Evolutionary conservation across 2,113 vertebrate genomes (phyloP).

Genomic region (Poecile atricapillus): DNA sequence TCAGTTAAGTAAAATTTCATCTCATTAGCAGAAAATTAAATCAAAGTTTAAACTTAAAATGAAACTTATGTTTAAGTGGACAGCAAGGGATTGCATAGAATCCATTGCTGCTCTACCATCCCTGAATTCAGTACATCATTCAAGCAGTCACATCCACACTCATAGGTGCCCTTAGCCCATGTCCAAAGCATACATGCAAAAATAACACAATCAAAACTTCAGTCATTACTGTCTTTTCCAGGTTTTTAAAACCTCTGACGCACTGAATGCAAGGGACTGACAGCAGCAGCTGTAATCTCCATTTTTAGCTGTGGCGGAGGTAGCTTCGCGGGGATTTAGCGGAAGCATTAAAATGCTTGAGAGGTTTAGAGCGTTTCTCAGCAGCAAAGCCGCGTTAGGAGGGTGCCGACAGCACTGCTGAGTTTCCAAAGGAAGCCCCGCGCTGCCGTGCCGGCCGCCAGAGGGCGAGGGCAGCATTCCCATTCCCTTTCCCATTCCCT

Average conservation of each 20-base stretch:
- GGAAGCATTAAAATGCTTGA: rapidly evolving
- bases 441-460: conserved; percentile 38
- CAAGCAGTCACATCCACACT: not conserved
- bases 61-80: not conserved
- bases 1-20: not conserved
- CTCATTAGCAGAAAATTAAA: not conserved
- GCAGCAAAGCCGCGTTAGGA: not conserved
- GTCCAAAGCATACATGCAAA: not conserved
- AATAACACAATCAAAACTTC: not conserved
- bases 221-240: no score
- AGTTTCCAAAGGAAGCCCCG: rapidly evolving
- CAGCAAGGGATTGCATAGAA: not conserved
- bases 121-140: not conserved
- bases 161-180: rapidly evolving
- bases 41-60: not conserved
- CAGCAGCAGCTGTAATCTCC: rapidly evolving
- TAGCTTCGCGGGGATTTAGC: rapidly evolving
- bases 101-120: not conserved
- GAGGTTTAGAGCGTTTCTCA: not conserved
- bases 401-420: rapidly evolving
- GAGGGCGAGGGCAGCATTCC: conserved; percentile 50
- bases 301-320: not conserved
- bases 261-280: not conserved
- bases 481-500: no score
- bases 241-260: not conserved